Evolutionary conservation across 2,888 invertebrate genomes (phyloP), one percentile per base, ranked within the genome.

Genomic region (Drosophila rellima): DNA sequence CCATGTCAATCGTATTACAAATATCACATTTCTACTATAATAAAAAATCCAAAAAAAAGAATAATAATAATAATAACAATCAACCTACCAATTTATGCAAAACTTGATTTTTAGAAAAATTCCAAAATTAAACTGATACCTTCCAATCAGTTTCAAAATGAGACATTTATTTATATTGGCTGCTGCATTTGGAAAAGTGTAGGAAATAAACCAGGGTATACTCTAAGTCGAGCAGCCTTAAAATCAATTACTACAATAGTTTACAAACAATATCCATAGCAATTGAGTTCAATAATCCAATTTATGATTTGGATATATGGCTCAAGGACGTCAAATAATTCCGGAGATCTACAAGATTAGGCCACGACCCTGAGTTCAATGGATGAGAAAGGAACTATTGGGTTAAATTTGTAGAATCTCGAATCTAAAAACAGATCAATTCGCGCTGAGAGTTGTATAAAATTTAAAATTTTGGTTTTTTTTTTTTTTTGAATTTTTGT

Each of bases 391-490:
- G 15, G 0, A 42, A 31, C 20, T 39, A 10, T 39, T 31, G 31
- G 10, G 15, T 17, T 29, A 3, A 10, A 11, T 45, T 6, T 33
- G 23, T 31, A 15, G 6, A 39, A 55, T 23, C 3, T 26, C 5
- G 13, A 37, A 33, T 23, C 42, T 61, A 55, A 70, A 61, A 70
- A 44, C 70, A 61, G 42, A 62, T 20, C 18, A 33, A 48, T 26
- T 40, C 13, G 29, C 20, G 26, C 20, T 15, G 26, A 51, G 35
- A 31, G 44, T 44, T 59, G 42, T 45, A 45, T 37, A 45, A n/a
- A 54, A 48, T 50, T 35, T 29, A n/a, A n/a, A n/a, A n/a, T n/a
- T n/a, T n/a, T n/a, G n/a, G n/a, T n/a, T n/a, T 8, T 48, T 47
- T 20, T 47, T 2, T 56, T 33, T 31, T 37, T 50, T 15, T 29